Evolutionary conservation across 2,113 vertebrate species (phyloP), one percentile per base, ranked within the genome.

Genomic region (Limanda limanda): DNA sequence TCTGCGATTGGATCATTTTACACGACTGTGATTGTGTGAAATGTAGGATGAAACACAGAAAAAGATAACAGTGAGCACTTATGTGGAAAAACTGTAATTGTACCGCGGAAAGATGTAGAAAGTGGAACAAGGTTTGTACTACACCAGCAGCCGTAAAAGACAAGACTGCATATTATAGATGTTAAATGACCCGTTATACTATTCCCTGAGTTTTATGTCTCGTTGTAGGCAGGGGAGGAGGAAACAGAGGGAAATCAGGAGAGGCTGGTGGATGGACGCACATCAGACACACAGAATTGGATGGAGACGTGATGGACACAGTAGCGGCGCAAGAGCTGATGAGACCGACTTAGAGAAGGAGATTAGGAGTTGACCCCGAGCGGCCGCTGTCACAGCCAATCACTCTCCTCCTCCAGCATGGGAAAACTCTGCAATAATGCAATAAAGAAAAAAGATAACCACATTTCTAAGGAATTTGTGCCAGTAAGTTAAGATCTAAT

Each of bases 101-200:
- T 62, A n/a, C 40, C 12, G 0, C 37, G 35, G 54, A 61, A 62
- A 57, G 14, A 10, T 48, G 20, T 17, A 18, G 13, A 23, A 23
- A 31, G 20, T 27, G 12, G 15, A 25, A 8, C 12, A 13, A 3
- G 21, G 8, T 69, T 15, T 25, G 27, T 45, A 14, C 3, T 14
- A 45, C 42, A 14, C 13, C 12, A 13, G 12, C 42, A 45, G 42
- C 42, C 42, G 5, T 45, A 45, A 45, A 45, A 45, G 13, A 45
- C 10, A 14, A 20, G 24, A 68, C 66, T 37, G 24, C 27, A 35
- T 37, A 37, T 37, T 37, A 10, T 37, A 37, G 8, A 51, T 66
- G 73, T 75, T 64, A 72, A 78, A 87, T 82, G 67, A 79, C 54
- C 52, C 31, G 24, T 82, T 81, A 56, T 79, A 62, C 64, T 72